These are phyloP conservation scores for Dermatemys mawii DNA, from an alignment of 2,113 vertebrate genomes.

Conservation along the genomic window DNA sequence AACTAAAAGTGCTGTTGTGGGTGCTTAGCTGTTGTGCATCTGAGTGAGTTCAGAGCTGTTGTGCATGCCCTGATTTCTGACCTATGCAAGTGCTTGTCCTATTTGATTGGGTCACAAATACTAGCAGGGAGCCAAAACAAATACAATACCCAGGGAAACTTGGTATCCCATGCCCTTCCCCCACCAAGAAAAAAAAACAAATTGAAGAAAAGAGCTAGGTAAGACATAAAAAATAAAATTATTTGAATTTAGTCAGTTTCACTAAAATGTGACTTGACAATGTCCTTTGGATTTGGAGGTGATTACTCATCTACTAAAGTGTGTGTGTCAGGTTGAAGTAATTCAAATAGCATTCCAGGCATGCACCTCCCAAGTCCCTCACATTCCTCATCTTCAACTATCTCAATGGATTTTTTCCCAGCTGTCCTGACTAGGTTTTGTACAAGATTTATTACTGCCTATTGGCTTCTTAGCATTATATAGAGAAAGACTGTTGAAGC, in stretches of 20 bases:
- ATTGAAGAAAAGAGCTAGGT: accelerated
- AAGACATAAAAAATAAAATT: not conserved
- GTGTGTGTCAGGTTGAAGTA: not conserved
- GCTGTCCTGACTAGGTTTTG: not conserved
- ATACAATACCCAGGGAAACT: not conserved
- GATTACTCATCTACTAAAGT: not conserved
- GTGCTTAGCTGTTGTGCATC: not conserved
- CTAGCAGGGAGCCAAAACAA: not conserved
- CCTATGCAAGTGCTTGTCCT: not conserved
- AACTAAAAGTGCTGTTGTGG: not conserved
- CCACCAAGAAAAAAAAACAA: not conserved
- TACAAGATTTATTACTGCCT: not conserved
- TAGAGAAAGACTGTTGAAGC: not conserved
- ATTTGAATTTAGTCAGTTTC: not conserved
- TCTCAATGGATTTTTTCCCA: not conserved
- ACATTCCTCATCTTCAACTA: not conserved
- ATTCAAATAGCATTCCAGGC: not conserved
- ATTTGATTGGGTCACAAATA: not conserved
- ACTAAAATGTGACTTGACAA: not conserved
- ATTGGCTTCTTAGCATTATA: not conserved
- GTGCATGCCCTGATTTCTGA: accelerated
- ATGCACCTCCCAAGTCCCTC: not conserved
- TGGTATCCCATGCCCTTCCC: not conserved
- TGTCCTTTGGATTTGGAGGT: not conserved
- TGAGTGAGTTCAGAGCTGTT: not conserved